Evolutionary conservation across 2,888 invertebrate species (phyloP).

Genomic region (Serrognathus titanus): DNA sequence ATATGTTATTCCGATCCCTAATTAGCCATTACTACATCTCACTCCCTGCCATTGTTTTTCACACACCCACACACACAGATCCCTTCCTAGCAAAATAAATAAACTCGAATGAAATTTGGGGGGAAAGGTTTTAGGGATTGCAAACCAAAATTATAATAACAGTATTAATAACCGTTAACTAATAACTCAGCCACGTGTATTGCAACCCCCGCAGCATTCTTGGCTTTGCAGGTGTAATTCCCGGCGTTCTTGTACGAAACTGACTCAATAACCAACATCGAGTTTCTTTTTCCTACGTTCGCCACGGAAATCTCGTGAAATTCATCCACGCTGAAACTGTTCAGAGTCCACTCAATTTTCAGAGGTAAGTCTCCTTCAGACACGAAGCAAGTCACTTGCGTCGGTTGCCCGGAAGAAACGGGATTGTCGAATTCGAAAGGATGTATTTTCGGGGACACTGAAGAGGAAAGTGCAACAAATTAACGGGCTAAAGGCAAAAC

Average conservation of each 20-base stretch:
- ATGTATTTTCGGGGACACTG: constrained; percentile 68
- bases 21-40: too few relatives aligned
- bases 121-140: too few relatives aligned
- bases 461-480: constrained; percentile 13
- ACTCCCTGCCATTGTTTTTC: too few relatives aligned
- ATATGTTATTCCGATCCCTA: too few relatives aligned
- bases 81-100: too few relatives aligned
- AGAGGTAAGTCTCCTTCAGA: constrained; percentile 68
- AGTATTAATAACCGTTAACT: constrained; percentile 54
- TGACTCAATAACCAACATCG: constrained; percentile 59
- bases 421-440: constrained; percentile 67
- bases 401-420: constrained; percentile 63
- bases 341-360: constrained; percentile 65
- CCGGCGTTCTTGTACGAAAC: constrained; percentile 60
- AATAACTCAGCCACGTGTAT: constrained; percentile 57
- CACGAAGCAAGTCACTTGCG: constrained; percentile 62
- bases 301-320: constrained; percentile 52
- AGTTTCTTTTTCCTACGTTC: constrained; percentile 57
- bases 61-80: too few relatives aligned
- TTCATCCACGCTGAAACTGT: constrained; percentile 45
- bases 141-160: too few relatives aligned
- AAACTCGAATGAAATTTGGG: too few relatives aligned
- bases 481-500: not conserved
- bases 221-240: constrained; percentile 61
- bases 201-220: constrained; percentile 56